These are phyloP conservation scores for Diglossa cyanea DNA, from an alignment of 2,797 vertebrate species.

Conservation along the genomic window DNA sequence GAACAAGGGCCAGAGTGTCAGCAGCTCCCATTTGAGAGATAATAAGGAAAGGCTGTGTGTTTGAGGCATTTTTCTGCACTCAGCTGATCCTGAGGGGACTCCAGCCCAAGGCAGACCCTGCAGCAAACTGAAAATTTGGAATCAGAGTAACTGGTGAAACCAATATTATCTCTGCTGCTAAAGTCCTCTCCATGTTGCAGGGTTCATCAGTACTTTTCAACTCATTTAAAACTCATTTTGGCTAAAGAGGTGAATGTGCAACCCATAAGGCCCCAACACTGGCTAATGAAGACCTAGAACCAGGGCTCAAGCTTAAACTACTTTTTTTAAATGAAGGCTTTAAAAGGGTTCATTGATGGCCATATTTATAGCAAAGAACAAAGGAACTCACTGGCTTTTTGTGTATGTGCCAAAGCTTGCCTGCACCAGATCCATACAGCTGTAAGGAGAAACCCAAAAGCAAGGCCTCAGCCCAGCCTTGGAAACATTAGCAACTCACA, in stretches of 20 bases:
- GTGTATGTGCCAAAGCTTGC: neutral
- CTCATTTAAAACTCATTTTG: neutral
- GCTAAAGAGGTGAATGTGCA: neutral
- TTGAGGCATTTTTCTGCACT: neutral
- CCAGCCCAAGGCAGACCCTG: neutral
- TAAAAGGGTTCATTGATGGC: neutral
- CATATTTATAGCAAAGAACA: neutral
- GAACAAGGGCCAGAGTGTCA: neutral
- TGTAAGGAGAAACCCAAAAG: neutral
- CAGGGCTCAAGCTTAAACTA: neutral
- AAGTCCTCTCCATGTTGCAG: neutral
- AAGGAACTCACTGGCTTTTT: neutral
- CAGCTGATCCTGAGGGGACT: neutral
- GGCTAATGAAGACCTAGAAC: neutral
- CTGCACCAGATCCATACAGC: neutral
- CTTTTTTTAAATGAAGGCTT: neutral
- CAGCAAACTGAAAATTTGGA: neutral
- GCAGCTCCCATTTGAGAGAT: neutral
- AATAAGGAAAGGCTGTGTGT: neutral
- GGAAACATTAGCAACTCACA: neutral
- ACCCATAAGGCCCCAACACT: neutral
- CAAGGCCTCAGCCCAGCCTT: neutral
- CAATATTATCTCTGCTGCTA: neutral
- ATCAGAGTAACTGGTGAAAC: neutral
- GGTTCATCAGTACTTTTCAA: neutral